These are phyloP conservation scores for Saguinus imperator DNA, from an alignment of 2,113 vertebrate genomes.

Conservation along the genomic window DNA sequence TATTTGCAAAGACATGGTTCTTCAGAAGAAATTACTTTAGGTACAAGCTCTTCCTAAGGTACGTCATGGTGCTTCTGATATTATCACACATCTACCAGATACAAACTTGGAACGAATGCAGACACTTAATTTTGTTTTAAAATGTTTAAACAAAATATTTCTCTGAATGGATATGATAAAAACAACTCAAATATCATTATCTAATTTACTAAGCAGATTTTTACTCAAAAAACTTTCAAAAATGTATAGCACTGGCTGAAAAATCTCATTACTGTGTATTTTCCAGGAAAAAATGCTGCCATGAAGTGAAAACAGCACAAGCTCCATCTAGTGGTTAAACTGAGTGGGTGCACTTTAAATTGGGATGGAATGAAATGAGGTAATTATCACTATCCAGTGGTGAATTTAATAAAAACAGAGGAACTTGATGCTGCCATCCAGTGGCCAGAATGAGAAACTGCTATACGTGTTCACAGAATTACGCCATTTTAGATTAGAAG, in stretches of 20 bases:
- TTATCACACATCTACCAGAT: not conserved
- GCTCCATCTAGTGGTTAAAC: conserved; percentile 70
- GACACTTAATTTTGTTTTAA: not conserved
- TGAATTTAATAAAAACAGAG: not conserved
- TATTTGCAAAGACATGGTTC: not conserved
- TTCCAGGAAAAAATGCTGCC: not conserved
- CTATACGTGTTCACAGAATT: not conserved
- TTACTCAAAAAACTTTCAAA: not conserved
- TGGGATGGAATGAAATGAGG: not conserved
- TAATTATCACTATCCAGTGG: not conserved
- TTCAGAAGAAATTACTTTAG: not conserved
- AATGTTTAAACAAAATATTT: not conserved
- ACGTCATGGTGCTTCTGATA: not conserved
- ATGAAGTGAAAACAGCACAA: conserved; percentile 53
- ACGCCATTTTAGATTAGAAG: not conserved
- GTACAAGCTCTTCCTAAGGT: not conserved
- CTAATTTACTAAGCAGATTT: not conserved
- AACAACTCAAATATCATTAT: not conserved
- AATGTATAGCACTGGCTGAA: not conserved
- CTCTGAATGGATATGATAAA: not conserved
- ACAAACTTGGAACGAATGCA: not conserved
- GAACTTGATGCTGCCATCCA: conserved; percentile 32
- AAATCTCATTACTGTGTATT: conserved; percentile 54
- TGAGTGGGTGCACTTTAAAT: conserved; percentile 18
- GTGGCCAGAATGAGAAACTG: conserved; percentile 41